Conservation (phyloP, 2,797 vertebrate genomes). For the Sebastes elongatus region DNA sequence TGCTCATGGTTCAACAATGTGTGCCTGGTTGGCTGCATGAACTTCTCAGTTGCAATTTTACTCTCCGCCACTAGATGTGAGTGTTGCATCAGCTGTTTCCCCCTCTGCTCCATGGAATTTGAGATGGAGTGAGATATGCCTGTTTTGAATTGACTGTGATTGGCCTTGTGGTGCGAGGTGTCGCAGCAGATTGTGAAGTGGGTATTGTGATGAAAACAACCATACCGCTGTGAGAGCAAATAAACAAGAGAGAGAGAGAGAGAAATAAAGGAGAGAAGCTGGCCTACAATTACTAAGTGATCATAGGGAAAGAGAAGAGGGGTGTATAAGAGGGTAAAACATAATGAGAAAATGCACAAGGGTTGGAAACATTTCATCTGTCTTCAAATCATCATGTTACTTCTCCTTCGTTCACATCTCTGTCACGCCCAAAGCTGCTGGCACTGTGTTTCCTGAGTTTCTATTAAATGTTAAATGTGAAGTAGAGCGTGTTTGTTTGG, state of each 20-base stretch:
- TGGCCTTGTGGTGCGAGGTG: background rate
- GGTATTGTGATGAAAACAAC: slow-evolving; percentile 33
- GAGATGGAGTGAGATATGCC: background rate
- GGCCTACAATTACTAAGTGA: background rate
- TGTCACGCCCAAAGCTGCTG: slow-evolving; percentile 8
- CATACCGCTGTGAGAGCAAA: background rate
- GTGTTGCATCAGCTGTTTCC: slow-evolving; percentile 60
- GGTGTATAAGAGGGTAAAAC: background rate
- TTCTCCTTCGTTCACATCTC: background rate
- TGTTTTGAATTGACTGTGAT: slow-evolving; percentile 16
- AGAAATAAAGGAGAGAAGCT: background rate
- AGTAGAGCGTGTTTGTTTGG: slow-evolving; percentile 48
- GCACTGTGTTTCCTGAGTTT: slow-evolving; percentile 27
- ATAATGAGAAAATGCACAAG: background rate
- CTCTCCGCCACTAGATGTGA: slow-evolving; percentile 70
- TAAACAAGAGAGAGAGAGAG: background rate
- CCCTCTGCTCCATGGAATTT: background rate
- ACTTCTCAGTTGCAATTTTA: slow-evolving; percentile 25
- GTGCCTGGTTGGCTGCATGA: background rate
- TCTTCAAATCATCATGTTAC: slow-evolving; percentile 12
- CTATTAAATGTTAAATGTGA: slow-evolving; percentile 39
- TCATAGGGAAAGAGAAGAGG: slow-evolving; percentile 13
- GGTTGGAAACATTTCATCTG: slow-evolving; percentile 29
- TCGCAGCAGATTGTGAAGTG: slow-evolving; percentile 12
- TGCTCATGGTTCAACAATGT: slow-evolving; percentile 15